Conservation (phyloP, 1,140 invertebrate species). For the Cydia fagiglandana region DNA sequence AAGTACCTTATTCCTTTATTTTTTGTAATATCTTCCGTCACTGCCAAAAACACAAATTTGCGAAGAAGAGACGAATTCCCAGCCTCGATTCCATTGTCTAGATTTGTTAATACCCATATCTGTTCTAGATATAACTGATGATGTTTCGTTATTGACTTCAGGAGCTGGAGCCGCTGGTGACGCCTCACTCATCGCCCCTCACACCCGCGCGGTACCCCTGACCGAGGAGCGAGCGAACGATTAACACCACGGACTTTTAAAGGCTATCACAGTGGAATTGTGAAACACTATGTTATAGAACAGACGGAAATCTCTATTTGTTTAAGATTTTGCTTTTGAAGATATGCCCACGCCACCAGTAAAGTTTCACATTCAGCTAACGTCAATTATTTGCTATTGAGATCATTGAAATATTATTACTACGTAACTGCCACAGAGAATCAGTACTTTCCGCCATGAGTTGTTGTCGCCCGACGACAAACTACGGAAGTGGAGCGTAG, state of each 20-base stretch:
- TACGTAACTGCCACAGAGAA: too few relatives aligned
- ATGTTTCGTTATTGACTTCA: background rate
- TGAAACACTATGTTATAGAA: background rate
- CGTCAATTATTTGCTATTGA: background rate
- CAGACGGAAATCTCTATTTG: conserved; percentile 15
- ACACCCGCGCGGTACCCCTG: conserved; percentile 51
- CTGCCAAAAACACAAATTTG: too few relatives aligned
- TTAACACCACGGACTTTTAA: conserved; percentile 64
- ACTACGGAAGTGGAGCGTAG: too few relatives aligned
- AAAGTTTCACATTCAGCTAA: background rate
- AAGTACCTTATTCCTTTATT: too few relatives aligned
- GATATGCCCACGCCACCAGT: background rate
- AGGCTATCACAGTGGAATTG: conserved; percentile 22
- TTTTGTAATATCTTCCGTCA: too few relatives aligned
- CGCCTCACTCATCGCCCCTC: conserved; percentile 39
- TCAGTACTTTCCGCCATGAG: too few relatives aligned
- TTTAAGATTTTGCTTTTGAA: background rate
- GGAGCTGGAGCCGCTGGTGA: conserved; percentile 70
- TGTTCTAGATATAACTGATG: background rate
- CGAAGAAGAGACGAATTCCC: too few relatives aligned
- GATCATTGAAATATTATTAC: too few relatives aligned
- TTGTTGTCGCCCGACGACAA: too few relatives aligned
- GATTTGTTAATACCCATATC: too few relatives aligned
- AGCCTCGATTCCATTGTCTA: too few relatives aligned
- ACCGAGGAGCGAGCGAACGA: conserved; percentile 55